Evolutionary conservation across 2,888 invertebrate species (phyloP).

Genomic region (Drosophila pseudotalamancana): DNA sequence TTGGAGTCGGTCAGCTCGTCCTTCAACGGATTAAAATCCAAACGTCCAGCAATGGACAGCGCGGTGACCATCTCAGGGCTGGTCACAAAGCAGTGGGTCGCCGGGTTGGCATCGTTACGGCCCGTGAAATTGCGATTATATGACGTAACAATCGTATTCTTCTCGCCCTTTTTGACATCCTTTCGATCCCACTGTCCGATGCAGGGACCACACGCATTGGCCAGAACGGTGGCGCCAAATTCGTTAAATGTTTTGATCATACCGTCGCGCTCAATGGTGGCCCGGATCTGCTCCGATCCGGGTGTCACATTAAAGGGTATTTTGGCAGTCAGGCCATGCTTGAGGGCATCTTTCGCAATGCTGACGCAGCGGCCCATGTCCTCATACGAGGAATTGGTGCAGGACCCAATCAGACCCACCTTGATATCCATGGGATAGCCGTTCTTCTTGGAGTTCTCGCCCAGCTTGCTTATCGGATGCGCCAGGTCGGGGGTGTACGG

Average conservation of each 20-base stretch:
- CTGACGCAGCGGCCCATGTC: conserved; percentile 99
- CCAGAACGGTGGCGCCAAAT: conserved; percentile 97
- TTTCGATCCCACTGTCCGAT: conserved; percentile 99
- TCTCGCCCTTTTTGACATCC: conserved; percentile 99
- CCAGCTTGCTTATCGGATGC: conserved; percentile 96
- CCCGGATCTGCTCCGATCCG: conserved; percentile 98
- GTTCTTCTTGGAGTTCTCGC: conserved; percentile 93
- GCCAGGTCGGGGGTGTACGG: conserved; percentile 99
- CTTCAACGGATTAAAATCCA: conserved; percentile 96
- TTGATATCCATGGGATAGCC: conserved; percentile 97
- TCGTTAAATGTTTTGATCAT: conserved; percentile 93
- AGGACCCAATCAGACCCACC: conserved; percentile 98
- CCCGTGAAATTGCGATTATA: conserved; percentile 99
- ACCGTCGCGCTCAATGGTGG: conserved; percentile 99
- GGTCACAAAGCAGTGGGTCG: conserved; percentile 99
- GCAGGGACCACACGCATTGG: conserved; percentile 99
- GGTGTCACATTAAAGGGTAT: conserved; percentile 99
- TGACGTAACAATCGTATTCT: conserved; percentile 99
- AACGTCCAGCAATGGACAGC: conserved; percentile 92
- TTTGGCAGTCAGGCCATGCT: conserved; percentile 96
- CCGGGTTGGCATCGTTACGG: conserved; percentile 98
- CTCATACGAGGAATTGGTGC: conserved; percentile 99
- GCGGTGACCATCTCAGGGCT: conserved; percentile 97
- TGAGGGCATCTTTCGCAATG: conserved; percentile 95
- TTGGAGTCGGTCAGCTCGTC: conserved; percentile 93